A percentile compares a stretch with the other conserved stretches of the same genome.
Conservation (phyloP, 2,888 invertebrate genomes). For the Stenodera caucasica region DNA sequence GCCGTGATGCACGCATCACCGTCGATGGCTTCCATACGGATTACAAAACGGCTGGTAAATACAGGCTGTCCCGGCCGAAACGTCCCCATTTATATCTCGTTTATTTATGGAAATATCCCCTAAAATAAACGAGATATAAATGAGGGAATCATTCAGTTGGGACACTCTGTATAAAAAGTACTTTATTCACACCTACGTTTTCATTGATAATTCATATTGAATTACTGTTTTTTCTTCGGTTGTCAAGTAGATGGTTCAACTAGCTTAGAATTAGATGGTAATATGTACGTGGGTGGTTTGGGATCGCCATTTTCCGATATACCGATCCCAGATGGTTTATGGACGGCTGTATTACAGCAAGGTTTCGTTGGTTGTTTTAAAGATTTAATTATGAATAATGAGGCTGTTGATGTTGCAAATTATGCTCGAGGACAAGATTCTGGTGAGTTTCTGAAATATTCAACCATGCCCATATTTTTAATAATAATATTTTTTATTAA, state of each 20-base stretch:
- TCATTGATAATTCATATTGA: no score
- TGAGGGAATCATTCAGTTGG: no score
- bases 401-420: slow-evolving; percentile 84
- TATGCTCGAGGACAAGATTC: slow-evolving; percentile 89
- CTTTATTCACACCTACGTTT: no score
- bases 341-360: slow-evolving; percentile 86
- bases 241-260: slow-evolving; percentile 83
- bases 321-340: slow-evolving; percentile 80
- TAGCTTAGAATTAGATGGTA: slow-evolving; percentile 84
- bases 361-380: slow-evolving; percentile 95
- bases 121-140: no score
- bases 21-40: slow-evolving; percentile 88
- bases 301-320: slow-evolving; percentile 78
- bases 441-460: slow-evolving; percentile 58
- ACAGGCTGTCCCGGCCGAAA: slow-evolving; percentile 10
- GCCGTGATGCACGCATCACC: slow-evolving; percentile 82
- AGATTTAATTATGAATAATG: slow-evolving; percentile 85
- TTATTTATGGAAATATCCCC: no score
- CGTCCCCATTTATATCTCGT: no score
- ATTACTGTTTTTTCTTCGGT: no score
- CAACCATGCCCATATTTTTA: background rate
- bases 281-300: slow-evolving; percentile 86
- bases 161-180: no score
- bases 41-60: slow-evolving; percentile 79
- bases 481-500: no score